Evolutionary conservation across 64 coral and sea anemone species (phyloP), one percentile per base, ranked within the genome.

Genomic region (Stichodactyla mertensii): DNA sequence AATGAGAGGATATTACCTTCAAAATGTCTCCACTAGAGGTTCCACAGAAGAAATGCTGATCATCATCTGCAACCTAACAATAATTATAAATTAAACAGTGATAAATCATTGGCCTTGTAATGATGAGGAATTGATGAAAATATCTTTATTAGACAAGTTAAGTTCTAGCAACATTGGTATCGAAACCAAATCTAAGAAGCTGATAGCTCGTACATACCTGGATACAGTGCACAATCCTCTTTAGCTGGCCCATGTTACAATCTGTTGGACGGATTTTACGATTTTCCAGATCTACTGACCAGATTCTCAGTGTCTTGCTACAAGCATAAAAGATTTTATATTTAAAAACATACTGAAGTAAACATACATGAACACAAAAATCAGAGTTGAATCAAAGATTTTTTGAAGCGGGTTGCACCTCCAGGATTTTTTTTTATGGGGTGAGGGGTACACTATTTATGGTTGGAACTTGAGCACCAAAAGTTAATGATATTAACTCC

Each of bases 1-100:
- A 4, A 45, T 45, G 36, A 45, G 36, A 45, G 36, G 36, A 45
- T 36, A 20, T 83, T 98, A 98, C 96, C 87, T 80, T 83, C 19
- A 98, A 52, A 86, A 98, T 92, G 54, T 98, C 96, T 81, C 96
- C 96, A 85, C 92, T 98, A 79, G 96, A 94, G 52, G 96, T 98
- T 53, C 96, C 96, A 92, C 96, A 98, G 31, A 88, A 98, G 71
- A 98, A 98, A 20, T 69, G 71, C 51, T 80, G 55, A 86, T 98
- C 95, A 92, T 98, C 87, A 61, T 94, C 91, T 66, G 83, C 83
- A 67, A 98, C 93, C 95, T 98, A 61, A 8, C 56, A 54, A 12
- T 9, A 77, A 51, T 57, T 27, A 0, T 1, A 31, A 66, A n/a
- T n/a, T n/a, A n/a, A 66, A 64, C 19, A 16, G 2, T 66, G 60